Conservation (phyloP, 2,113 vertebrate species). For the Ovibos moschatus region DNA sequence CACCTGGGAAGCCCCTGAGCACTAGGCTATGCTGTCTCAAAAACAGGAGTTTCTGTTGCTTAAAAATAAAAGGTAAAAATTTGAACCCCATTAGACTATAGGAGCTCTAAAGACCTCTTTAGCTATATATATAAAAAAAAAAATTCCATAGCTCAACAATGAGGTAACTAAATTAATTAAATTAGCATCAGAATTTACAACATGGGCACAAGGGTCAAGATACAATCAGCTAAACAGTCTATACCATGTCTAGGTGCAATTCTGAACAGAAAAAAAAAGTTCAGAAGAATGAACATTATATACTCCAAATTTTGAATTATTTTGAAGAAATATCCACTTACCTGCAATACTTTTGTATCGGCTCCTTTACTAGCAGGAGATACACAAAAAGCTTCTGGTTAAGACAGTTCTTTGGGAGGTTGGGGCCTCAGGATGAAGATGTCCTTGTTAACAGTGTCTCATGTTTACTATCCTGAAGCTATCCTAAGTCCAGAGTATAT, state of each 20-base stretch:
- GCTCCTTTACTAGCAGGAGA: neutral
- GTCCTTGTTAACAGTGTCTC: neutral
- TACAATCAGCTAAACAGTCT: neutral
- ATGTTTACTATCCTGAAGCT: neutral
- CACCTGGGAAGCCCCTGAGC: neutral
- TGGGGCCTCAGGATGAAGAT: neutral
- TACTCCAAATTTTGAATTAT: neutral
- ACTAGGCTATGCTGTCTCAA: neutral
- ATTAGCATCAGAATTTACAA: neutral
- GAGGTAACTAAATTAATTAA: neutral
- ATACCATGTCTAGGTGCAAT: neutral
- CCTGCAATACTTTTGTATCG: neutral
- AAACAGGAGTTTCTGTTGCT: neutral
- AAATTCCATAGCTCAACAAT: neutral
- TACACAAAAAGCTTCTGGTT: neutral
- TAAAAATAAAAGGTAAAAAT: neutral
- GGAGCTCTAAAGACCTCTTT: neutral
- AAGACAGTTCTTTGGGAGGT: neutral
- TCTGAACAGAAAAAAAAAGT: neutral
- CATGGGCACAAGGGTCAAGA: neutral
- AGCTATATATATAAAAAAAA: neutral
- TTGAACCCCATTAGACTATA: neutral
- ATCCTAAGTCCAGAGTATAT: neutral
- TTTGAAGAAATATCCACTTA: neutral
- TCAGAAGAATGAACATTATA: neutral